These are phyloP conservation scores for Paedocypris micromegethes DNA, from an alignment of 2,797 vertebrate species.

Conservation along the genomic window DNA sequence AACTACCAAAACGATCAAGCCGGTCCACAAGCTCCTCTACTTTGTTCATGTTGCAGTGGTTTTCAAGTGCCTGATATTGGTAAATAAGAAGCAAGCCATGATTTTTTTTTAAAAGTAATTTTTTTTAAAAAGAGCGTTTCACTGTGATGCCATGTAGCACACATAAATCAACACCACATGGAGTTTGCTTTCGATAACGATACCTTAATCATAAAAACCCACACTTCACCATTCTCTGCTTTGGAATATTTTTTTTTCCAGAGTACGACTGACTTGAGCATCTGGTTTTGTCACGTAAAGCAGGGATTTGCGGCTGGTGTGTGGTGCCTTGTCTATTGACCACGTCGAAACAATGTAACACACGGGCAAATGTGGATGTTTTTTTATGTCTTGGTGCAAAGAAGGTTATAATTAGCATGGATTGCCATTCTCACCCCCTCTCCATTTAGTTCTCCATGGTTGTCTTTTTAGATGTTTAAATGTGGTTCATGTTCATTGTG, in stretches of 20 bases:
- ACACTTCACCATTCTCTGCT: not conserved
- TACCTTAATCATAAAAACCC: slow-evolving; percentile 15
- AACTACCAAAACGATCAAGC: slow-evolving; percentile 32
- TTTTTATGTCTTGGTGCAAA: slow-evolving; percentile 54
- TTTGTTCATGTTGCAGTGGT: slow-evolving; percentile 49
- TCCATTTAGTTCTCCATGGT: slow-evolving; percentile 41
- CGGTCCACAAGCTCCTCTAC: slow-evolving; percentile 23
- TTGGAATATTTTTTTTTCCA: slow-evolving; percentile 13
- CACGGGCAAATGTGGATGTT: slow-evolving; percentile 59
- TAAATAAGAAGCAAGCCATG: slow-evolving; percentile 45
- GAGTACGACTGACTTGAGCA: slow-evolving; percentile 45
- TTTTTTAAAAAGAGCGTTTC: slow-evolving; percentile 58
- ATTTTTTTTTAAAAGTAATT: slow-evolving; percentile 40
- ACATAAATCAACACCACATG: slow-evolving; percentile 45
- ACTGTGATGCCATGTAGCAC: slow-evolving; percentile 73
- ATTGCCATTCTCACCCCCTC: slow-evolving; percentile 56
- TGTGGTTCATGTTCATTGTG: slow-evolving; percentile 45
- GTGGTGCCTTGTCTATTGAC: slow-evolving; percentile 49
- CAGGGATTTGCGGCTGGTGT: slow-evolving; percentile 34
- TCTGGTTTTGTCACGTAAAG: slow-evolving; percentile 46
- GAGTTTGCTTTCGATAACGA: slow-evolving; percentile 36
- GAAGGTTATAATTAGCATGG: slow-evolving; percentile 19
- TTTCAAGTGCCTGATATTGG: slow-evolving; percentile 53
- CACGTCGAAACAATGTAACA: slow-evolving; percentile 31
- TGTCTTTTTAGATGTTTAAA: slow-evolving; percentile 60